These are phyloP conservation scores for Gymnodraco acuticeps DNA, from an alignment of 2,797 vertebrate species.

Conservation along the genomic window DNA sequence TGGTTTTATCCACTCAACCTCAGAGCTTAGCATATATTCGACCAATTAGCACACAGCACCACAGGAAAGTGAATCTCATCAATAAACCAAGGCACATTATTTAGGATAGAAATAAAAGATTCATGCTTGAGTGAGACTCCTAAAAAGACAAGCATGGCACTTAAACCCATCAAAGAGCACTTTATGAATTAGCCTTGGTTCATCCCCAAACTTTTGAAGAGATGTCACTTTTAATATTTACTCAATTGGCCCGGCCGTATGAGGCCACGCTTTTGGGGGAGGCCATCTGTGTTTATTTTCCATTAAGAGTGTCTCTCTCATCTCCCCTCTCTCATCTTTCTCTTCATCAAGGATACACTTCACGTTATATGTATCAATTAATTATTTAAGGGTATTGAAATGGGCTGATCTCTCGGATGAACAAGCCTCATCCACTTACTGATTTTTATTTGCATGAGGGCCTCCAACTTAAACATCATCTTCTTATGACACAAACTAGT, in stretches of 20 bases:
- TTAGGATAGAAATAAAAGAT: constrained; percentile 72
- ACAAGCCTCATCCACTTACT: not conserved
- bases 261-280: constrained; percentile 41
- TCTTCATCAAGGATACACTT: constrained; percentile 53
- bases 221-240: constrained; percentile 62
- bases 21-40: constrained; percentile 18
- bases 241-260: constrained; percentile 24
- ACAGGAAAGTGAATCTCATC: constrained; percentile 67
- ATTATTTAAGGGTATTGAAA: constrained; percentile 54
- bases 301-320: constrained; percentile 63
- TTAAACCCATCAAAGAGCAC: constrained; percentile 60
- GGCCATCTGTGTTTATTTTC: constrained; percentile 77
- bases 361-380: constrained; percentile 50
- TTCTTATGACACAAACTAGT: constrained; percentile 30
- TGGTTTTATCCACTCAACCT: constrained; percentile 26
- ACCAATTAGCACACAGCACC: constrained; percentile 67
- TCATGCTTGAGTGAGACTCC: constrained; percentile 49
- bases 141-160: constrained; percentile 52
- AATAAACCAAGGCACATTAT: constrained; percentile 76
- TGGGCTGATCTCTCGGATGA: constrained; percentile 28
- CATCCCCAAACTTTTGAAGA: constrained; percentile 58
- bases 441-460: constrained; percentile 15
- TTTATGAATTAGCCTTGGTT: constrained; percentile 49
- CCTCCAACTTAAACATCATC: constrained; percentile 21
- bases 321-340: constrained; percentile 35